A percentile compares a stretch with the other conserved stretches of the same genome.
phyloP scores from a whole-genome alignment of 2,888 invertebrate genomes.

The Apamea sordens region DNA sequence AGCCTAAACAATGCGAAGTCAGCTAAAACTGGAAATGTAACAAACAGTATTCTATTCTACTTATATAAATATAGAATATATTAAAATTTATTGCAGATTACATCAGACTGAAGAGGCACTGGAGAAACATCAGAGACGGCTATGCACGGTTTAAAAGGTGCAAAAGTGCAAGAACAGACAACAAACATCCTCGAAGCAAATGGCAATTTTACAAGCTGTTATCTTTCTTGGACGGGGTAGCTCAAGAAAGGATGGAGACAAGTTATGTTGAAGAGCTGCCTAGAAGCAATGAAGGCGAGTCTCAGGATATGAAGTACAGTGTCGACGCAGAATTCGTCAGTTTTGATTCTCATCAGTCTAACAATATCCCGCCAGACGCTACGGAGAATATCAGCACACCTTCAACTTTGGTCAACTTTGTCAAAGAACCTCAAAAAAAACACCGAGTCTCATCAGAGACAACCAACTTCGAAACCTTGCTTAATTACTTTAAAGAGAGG shows the following conservation, averaged over 20 bases:
- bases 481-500: conserved; percentile 24
- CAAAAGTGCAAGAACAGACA: conserved; percentile 21
- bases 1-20: not conserved
- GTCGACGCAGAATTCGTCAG: conserved; percentile 14
- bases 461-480: conserved; percentile 4
- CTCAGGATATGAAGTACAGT: not conserved
- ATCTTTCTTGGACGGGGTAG: conserved; percentile 12
- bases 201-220: conserved; percentile 32
- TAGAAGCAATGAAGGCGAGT: conserved; percentile 15
- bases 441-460: not conserved
- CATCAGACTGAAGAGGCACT: conserved; percentile 17
- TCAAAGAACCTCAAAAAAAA: conserved; percentile 8
- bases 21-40: not conserved
- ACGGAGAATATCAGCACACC: not conserved
- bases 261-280: conserved; percentile 9
- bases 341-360: not conserved
- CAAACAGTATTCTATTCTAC: not conserved
- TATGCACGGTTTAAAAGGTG: conserved; percentile 28
- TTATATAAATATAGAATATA: not conserved
- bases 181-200: conserved; percentile 23
- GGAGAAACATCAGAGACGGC: conserved; percentile 34
- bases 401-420: not conserved
- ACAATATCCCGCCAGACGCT: not conserved
- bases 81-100: conserved; percentile 19
- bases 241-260: not conserved